Percentiles rank a stretch among this genome's conserved stretches.
phyloP scores from a whole-genome alignment of 2,888 invertebrate genomes.

The Eristalis tenax region DNA sequence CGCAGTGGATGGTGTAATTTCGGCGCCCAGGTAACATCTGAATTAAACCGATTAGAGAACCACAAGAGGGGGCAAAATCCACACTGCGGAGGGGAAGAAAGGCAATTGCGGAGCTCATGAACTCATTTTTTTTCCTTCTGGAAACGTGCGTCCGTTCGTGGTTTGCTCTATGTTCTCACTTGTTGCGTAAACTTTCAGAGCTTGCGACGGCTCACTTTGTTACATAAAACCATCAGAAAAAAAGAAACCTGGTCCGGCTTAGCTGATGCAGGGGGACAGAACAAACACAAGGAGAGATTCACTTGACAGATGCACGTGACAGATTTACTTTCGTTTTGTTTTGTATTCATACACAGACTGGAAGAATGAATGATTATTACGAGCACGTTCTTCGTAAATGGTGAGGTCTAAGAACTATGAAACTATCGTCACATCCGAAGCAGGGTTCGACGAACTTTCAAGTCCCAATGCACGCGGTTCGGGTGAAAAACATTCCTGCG shows the following conservation, averaged over 20 bases:
- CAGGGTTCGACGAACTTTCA: not conserved
- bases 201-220: not conserved
- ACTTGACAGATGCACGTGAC: constrained; percentile 20
- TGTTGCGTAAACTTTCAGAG: not conserved
- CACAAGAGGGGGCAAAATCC: not conserved
- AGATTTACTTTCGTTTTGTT: constrained; percentile 26
- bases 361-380: not conserved
- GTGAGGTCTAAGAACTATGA: not conserved
- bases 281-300: not conserved
- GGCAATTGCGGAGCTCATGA: not conserved
- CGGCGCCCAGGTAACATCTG: constrained; percentile 25
- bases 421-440: not conserved
- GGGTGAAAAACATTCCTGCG: not conserved
- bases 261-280: not conserved
- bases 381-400: not conserved
- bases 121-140: not conserved
- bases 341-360: not conserved
- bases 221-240: not conserved
- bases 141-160: not conserved
- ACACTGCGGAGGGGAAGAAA: not conserved
- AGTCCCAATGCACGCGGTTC: not conserved
- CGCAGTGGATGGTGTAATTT: constrained; percentile 26
- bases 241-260: not conserved
- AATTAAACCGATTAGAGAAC: not conserved
- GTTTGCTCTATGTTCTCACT: constrained; percentile 12